These are phyloP conservation scores for Calephelis perditalis DNA, from an alignment of 2,888 invertebrate genomes.

Conservation along the genomic window DNA sequence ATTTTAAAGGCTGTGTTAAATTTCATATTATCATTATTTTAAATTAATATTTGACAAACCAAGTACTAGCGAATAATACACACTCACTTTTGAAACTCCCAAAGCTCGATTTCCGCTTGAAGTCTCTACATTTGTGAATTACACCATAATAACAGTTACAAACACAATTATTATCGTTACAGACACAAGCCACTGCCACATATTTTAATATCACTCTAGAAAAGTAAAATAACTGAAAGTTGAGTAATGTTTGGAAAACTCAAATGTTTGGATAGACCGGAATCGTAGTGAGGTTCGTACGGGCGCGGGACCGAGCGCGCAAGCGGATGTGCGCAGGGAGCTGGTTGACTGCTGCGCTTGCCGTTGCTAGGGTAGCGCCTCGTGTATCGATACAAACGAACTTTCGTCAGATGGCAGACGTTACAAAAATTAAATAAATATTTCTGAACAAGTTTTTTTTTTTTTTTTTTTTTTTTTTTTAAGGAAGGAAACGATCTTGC, in stretches of 20 bases:
- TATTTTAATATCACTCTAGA: conserved; percentile 13
- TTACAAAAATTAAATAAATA: too few species aligned
- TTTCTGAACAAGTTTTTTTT: too few species aligned
- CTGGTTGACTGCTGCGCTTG: conserved; percentile 61
- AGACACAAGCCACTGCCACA: conserved; percentile 19
- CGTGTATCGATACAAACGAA: conserved; percentile 25
- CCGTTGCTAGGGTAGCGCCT: conserved; percentile 32
- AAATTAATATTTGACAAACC: too few species aligned
- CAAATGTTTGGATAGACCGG: neutral
- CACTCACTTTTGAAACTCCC: conserved; percentile 1
- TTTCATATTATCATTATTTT: too few species aligned
- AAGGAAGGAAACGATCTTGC: too few species aligned
- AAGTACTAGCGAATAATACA: neutral
- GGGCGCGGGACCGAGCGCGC: conserved; percentile 63
- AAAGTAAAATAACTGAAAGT: neutral
- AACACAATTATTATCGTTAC: conserved; percentile 18
- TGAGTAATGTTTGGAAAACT: neutral
- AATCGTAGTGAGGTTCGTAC: conserved; percentile 25
- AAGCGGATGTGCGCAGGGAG: conserved; percentile 71
- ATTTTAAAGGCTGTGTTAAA: too few species aligned
- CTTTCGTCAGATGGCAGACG: too few species aligned
- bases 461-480: too few species aligned
- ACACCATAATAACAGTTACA: conserved; percentile 8
- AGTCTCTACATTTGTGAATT: neutral
- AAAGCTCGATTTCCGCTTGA: neutral